These are phyloP conservation scores for Tetramorium parvispinum DNA, from an alignment of 1,140 invertebrate species.

Conservation along the genomic window DNA sequence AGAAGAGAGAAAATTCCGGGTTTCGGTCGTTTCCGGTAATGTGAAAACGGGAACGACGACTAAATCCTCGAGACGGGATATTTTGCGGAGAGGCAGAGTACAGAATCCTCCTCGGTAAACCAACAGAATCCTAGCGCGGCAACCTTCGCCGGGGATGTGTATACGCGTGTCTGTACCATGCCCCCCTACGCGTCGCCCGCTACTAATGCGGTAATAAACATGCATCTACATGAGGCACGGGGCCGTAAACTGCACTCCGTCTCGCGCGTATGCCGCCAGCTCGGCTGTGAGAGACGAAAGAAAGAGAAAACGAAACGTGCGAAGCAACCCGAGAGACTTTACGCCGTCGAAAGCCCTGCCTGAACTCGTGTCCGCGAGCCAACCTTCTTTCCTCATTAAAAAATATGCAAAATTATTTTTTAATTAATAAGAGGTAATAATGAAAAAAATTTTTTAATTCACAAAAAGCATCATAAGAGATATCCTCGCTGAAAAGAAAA, in stretches of 20 bases:
- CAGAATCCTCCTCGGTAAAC: conserved; percentile 76
- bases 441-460: neutral
- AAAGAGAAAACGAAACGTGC: conserved; percentile 44
- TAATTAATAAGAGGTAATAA: neutral
- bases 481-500: no score
- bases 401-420: neutral
- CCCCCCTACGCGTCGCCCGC: conserved; percentile 26
- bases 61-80: conserved; percentile 63
- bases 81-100: conserved; percentile 65
- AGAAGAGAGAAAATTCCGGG: neutral
- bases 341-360: neutral
- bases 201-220: conserved; percentile 81
- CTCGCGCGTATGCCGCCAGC: conserved; percentile 22
- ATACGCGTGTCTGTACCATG: conserved; percentile 4
- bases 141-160: neutral
- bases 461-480: neutral
- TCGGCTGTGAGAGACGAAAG: conserved; percentile 26
- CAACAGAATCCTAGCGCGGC: conserved; percentile 73
- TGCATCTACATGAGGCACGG: conserved; percentile 77
- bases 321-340: neutral
- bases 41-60: conserved; percentile 55
- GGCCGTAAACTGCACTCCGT: conserved; percentile 57
- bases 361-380: neutral
- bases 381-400: conserved; percentile 1
- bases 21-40: conserved; percentile 60